Base-by-base conservation (phyloP, 2,113 vertebrate species). In the Tyto alba region DNA sequence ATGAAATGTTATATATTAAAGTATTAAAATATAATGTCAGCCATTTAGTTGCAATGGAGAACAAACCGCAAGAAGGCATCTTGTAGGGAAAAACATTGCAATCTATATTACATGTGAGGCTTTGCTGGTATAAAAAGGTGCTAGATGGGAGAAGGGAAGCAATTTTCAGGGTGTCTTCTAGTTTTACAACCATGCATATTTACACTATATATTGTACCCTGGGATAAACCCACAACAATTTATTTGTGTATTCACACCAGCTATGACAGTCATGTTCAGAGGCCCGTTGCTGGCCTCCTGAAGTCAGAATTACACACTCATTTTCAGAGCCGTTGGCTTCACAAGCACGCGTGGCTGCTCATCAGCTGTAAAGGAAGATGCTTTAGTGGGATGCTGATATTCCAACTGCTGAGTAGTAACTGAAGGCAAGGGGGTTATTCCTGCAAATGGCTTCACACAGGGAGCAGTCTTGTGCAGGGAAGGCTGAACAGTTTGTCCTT, bases 21-120 rank as follows among this genome's bases (percentile, higher is more conserved):
- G 38, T 85, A 79, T 87, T 68, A 85, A 93, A 95, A 85, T 73
- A 40, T 7, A 64, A 84, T 25, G 23, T 47, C 72, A 85, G 48
- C 18, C 11, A 16, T 79, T 88, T 55, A 6, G 14, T 74, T 91
- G 63, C 53, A 64, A 4, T 36, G 48, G 40, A 47, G 83, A 88
- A 71, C n/a, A 87, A 94, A 78, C n/a, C 0, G 13, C 5, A 26
- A 30, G 38, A 60, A 88, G 30, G 12, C 3, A 1, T 75, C 40
- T 55, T 25, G 4, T 6, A 78, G 69, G 69, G 25, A 62, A 78
- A 78, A 3, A 2, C 23, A 43, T 41, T 71, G 38, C 26, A 56
- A 52, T 64, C 82, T 48, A 18, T 4, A 26, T 56, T 67, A 30
- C 3, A 4, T 21, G 4, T 43, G 36, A 72, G 17, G 4, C n/a